These are phyloP conservation scores for Apis cerana DNA, from an alignment of 1,140 invertebrate species.

Conservation along the genomic window DNA sequence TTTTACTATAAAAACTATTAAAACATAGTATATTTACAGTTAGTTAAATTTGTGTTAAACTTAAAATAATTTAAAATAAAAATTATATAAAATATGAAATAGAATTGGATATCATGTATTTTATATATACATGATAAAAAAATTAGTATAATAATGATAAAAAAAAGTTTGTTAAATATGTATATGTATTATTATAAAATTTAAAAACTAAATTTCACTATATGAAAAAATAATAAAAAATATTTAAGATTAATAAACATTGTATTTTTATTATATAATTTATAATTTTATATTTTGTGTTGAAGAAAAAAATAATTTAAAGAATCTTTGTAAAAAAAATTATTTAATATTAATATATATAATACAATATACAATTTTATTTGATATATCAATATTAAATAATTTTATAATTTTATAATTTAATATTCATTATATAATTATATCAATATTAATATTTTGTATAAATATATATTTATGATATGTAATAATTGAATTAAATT, in stretches of 20 bases:
- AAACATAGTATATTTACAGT: constrained; percentile 27
- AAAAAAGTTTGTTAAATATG: constrained; percentile 48
- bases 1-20: constrained; percentile 36
- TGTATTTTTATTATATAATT: constrained; percentile 17
- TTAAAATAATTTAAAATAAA: constrained; percentile 24
- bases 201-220: constrained; percentile 15
- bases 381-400: constrained; percentile 3
- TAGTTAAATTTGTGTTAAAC: constrained; percentile 50
- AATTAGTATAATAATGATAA: constrained; percentile 16
- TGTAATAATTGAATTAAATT: too few species aligned
- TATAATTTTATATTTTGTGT: constrained; percentile 6
- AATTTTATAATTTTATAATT: too few species aligned
- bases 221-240: constrained; percentile 2
- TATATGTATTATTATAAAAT: constrained; percentile 31
- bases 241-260: neutral
- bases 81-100: neutral
- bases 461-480: neutral
- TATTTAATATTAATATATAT: neutral
- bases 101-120: constrained; percentile 20
- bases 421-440: neutral
- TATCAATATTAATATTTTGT: neutral
- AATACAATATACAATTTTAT: neutral
- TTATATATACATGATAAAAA: constrained; percentile 4
- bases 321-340: neutral
- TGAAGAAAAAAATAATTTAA: neutral